A percentile compares a stretch with the other conserved stretches of the same genome.
Evolutionary conservation across 2,888 invertebrate genomes (phyloP).

Genomic region (Rhamnusium bicolor): DNA sequence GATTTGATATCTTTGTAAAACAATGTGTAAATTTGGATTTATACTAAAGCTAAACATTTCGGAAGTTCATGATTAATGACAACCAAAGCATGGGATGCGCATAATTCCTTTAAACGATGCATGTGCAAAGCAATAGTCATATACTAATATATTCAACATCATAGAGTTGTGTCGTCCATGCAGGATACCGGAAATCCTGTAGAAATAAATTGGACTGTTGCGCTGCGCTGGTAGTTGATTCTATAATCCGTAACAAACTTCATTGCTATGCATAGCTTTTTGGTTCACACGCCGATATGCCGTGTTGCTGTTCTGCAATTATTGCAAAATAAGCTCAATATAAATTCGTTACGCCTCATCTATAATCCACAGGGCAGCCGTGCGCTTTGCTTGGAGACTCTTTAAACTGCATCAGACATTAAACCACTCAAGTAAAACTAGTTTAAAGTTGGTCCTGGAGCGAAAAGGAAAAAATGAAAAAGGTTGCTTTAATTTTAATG

Average conservation of each 20-base stretch:
- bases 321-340: conserved; percentile 50
- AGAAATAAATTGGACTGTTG: conserved; percentile 45
- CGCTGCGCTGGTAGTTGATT: conserved; percentile 34
- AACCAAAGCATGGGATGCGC: not conserved
- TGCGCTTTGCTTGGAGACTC: not conserved
- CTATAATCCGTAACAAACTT: conserved; percentile 44
- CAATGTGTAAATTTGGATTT: not conserved
- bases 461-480: not conserved
- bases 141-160: conserved; percentile 25
- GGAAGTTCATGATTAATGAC: not conserved
- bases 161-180: conserved; percentile 20
- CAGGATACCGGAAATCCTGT: conserved; percentile 36
- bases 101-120: conserved; percentile 20
- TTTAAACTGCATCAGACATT: conserved; percentile 5
- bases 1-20: no score
- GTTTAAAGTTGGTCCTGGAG: not conserved
- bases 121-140: conserved; percentile 19
- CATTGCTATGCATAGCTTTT: conserved; percentile 52
- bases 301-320: conserved; percentile 40
- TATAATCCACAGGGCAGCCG: conserved; percentile 8
- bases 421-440: not conserved
- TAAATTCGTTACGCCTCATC: conserved; percentile 35
- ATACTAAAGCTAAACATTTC: not conserved
- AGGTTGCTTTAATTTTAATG: not conserved
- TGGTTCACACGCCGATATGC: conserved; percentile 37